Evolutionary conservation across 2,888 invertebrate genomes (phyloP).

Genomic region (Isoperla grammatica): DNA sequence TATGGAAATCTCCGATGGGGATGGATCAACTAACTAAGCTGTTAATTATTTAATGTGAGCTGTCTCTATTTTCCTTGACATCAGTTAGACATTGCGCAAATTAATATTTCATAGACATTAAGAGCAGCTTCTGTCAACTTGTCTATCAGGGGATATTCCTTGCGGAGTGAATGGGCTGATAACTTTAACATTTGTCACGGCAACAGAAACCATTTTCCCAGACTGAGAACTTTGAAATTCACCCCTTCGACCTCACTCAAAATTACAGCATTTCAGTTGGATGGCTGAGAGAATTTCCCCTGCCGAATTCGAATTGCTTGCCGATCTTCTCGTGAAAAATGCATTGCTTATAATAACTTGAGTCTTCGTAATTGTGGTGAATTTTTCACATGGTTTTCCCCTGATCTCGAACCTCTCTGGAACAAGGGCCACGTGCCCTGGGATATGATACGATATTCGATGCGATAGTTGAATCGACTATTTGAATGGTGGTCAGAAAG

Average conservation of each 20-base stretch:
- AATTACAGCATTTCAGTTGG: too few relatives aligned
- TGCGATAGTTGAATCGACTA: too few relatives aligned
- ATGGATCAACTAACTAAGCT: slow-evolving; percentile 10
- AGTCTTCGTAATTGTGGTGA: too few relatives aligned
- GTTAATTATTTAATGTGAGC: slow-evolving; percentile 20
- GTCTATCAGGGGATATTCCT: slow-evolving; percentile 19
- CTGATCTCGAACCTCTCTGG: too few relatives aligned
- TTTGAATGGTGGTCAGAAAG: too few relatives aligned
- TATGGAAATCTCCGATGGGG: slow-evolving; percentile 10
- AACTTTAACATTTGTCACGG: neutral
- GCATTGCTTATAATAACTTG: too few relatives aligned
- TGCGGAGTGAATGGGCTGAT: slow-evolving; percentile 6
- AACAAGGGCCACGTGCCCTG: too few relatives aligned
- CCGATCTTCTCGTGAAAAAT: too few relatives aligned
- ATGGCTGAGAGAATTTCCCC: neutral
- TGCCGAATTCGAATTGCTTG: neutral
- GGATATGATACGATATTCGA: too few relatives aligned
- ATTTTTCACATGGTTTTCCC: too few relatives aligned
- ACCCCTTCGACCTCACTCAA: slow-evolving; percentile 11
- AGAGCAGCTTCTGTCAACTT: slow-evolving; percentile 25
- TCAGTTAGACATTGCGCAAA: slow-evolving; percentile 20
- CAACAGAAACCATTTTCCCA: neutral
- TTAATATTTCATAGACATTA: slow-evolving; percentile 28
- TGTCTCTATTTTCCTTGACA: slow-evolving; percentile 22
- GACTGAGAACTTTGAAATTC: neutral